Evolutionary conservation across 1,140 invertebrate genomes (phyloP), one percentile per base, ranked within the genome.

Genomic region (Ctenoplectra terminalis): DNA sequence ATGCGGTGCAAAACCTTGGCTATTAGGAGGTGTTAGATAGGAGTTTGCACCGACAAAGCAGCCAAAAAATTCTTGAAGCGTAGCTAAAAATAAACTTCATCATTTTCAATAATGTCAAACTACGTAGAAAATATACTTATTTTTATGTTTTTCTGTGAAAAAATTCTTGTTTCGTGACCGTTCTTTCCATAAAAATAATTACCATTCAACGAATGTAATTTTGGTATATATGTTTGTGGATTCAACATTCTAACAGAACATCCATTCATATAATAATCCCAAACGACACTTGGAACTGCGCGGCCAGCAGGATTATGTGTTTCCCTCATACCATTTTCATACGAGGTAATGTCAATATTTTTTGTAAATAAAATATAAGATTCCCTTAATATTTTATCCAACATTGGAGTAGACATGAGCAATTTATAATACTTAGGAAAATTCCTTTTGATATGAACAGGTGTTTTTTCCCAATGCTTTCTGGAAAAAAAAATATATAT

Each of bases 1-100:
- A 94, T 99, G 99, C 1, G 99, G 99, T 3, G 99, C 99, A 95
- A 99, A 99, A 0, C 99, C 99, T 95, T 99, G 98, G 88, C 97
- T 97, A 75, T 97, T 96, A 13, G 98, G 96, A 23, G 99, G 99
- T n/a, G 99, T 99, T 63, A 99, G 92, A 91, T 99, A 99, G 20
- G 97, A 95, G 96, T 99, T 99, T 4, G 98, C 97, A 15, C 99
- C 99, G 61, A 99, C 98, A 94, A 98, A 97, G 78, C 97, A 98
- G 64, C 97, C 96, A 91, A 99, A 99, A 90, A 96, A 97, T 93
- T 99, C 99, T 94, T 99, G 99, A 66, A 99, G 92, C 15, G 95
- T 95, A n/a, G 97, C 95, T 93, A 46, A 9, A 66, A 86, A 81
- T 34, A 64, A 17, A 43, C n/a, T n/a, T 48, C 1, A 52, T 61